A percentile compares a stretch with the other conserved stretches of the same genome.
These are phyloP conservation scores for Troglohyphantes excavatus DNA, from an alignment of 2,888 invertebrate genomes.

Conservation along the genomic window DNA sequence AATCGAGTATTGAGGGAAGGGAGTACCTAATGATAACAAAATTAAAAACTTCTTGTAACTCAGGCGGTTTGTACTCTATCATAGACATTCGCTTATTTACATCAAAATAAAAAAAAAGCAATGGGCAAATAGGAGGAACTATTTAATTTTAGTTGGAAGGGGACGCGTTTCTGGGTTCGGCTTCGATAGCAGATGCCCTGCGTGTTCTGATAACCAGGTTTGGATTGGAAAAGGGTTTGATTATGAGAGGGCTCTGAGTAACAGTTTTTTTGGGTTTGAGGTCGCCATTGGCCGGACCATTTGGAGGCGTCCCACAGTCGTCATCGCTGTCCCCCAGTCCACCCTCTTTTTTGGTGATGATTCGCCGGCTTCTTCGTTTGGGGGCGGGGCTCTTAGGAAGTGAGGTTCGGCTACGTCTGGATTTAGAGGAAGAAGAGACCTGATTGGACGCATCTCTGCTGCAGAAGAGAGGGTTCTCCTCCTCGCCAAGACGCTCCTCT, in stretches of 20 bases:
- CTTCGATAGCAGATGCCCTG: slow-evolving; percentile 80
- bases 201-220: slow-evolving; percentile 83
- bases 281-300: slow-evolving; percentile 45
- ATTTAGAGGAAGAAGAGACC: slow-evolving; percentile 87
- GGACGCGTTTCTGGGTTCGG: slow-evolving; percentile 54
- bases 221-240: slow-evolving; percentile 83
- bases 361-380: slow-evolving; percentile 57
- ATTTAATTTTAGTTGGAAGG: slow-evolving; percentile 49
- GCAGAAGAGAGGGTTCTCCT: slow-evolving; percentile 88
- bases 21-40: too few species aligned
- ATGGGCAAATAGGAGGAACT: neutral
- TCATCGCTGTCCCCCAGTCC: slow-evolving; percentile 27
- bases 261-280: neutral
- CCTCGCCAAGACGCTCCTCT: slow-evolving; percentile 81
- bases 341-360: slow-evolving; percentile 38
- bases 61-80: too few species aligned
- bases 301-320: slow-evolving; percentile 26
- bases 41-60: too few species aligned
- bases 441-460: slow-evolving; percentile 90
- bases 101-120: too few species aligned
- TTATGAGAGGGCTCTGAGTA: slow-evolving; percentile 52
- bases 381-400: slow-evolving; percentile 31
- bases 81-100: too few species aligned
- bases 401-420: slow-evolving; percentile 43
- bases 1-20: too few species aligned